These are phyloP conservation scores for Chrosomus eos DNA, from an alignment of 2,797 vertebrate species.

Conservation along the genomic window DNA sequence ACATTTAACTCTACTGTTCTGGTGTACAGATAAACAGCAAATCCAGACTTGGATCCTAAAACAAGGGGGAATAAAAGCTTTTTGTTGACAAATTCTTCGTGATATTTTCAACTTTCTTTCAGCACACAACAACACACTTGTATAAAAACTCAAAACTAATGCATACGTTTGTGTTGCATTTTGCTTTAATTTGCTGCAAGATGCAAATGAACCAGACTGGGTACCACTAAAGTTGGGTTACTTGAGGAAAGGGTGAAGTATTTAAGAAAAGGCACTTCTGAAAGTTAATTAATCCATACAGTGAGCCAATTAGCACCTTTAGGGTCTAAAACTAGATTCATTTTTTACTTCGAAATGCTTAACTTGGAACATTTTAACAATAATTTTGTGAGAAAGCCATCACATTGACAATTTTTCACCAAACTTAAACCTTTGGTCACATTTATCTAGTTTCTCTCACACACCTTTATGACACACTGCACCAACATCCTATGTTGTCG, in stretches of 20 bases:
- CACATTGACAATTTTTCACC: not conserved
- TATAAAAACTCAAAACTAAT: slow-evolving; percentile 12
- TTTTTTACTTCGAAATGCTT: slow-evolving; percentile 39
- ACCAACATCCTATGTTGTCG: slow-evolving; percentile 15
- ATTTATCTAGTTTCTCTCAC: slow-evolving; percentile 48
- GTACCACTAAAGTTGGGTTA: not conserved
- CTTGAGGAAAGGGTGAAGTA: not conserved
- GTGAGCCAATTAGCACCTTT: slow-evolving; percentile 41
- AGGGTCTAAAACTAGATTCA: slow-evolving; percentile 26
- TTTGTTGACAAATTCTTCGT: not conserved
- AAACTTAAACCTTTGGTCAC: slow-evolving; percentile 64
- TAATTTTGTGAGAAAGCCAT: slow-evolving; percentile 29
- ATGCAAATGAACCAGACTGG: not conserved
- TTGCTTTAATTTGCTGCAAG: slow-evolving; percentile 16
- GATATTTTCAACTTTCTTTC: slow-evolving; percentile 1
- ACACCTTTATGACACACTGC: slow-evolving; percentile 50
- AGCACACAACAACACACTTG: not conserved
- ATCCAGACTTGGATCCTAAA: slow-evolving; percentile 14
- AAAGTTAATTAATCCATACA: slow-evolving; percentile 36
- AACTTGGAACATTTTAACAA: slow-evolving; percentile 24
- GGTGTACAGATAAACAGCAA: not conserved
- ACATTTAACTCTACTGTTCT: slow-evolving; percentile 17
- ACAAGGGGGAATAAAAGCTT: slow-evolving; percentile 8
- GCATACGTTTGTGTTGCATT: not conserved
- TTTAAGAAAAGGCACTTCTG: slow-evolving; percentile 59